Base-by-base conservation (phyloP, 2,888 invertebrate genomes). In the Agrotis segetum region DNA sequence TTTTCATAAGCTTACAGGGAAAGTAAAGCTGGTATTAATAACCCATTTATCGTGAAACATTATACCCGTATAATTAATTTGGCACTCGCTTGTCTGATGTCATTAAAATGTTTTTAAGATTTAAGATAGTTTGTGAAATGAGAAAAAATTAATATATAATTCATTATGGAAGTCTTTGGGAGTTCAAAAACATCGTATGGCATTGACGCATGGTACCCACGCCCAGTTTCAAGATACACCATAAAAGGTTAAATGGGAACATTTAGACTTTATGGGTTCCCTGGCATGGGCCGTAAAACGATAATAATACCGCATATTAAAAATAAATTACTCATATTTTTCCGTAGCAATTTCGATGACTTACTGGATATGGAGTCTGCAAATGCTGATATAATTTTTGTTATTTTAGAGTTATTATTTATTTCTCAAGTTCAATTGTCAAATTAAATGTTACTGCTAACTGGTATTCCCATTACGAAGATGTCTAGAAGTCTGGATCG, bases 71-170 rank as follows among this genome's bases (percentile, higher is more conserved):
- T 75, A 77, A 85, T 87, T 80, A 87, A 84, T 84, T 80, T 63
- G 67, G 65, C 74, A 82, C 71, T 19, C 70, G 65, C 73, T 77
- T 75, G 69, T 77, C 82, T 74, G 77, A 63, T 77, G 46, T 68
- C 64, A 84, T 85, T 85, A 84, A 81, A 85, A 71, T 47, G 61
- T 68, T 74, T 76, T 77, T 63, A 80, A 86, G 74, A 80, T 85
- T 67, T 29, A 70, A 73, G 73, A 79, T 79, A 74, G 69, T 71
- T 68, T 67, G 49, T 52, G 21, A 55, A 81, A 66, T 60, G 16
- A 59, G 55, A n/a, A 40, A 49, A n/a, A 58, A 4, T 17, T 7
- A 24, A 63, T n/a, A n/a, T n/a, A n/a, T 49, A 7, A 40, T 50
- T 72, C 50, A 55, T 46, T 29, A 6, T 40, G 16, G 9, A 24